Conservation (phyloP, 2,797 vertebrate genomes). For the Gymnoscopelus braueri region DNA sequence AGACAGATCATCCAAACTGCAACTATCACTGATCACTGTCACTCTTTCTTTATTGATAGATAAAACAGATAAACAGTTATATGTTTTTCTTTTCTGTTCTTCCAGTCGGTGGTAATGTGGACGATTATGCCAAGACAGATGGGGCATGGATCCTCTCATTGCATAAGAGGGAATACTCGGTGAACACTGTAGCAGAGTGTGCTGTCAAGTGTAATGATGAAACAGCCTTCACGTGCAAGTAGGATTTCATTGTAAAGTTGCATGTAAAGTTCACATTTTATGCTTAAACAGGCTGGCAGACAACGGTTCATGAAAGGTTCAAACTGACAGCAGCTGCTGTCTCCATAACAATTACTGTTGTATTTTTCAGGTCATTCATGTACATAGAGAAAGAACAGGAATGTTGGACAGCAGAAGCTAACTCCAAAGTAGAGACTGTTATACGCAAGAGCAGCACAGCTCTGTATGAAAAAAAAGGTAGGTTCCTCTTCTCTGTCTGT, state of each 20-base stretch:
- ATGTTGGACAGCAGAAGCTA: conserved; percentile 83
- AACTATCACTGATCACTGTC: not conserved
- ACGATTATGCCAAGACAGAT: conserved; percentile 75
- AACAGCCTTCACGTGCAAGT: conserved; percentile 77
- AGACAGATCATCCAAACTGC: too few species aligned
- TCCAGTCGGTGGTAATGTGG: conserved; percentile 62
- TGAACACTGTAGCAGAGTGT: conserved; percentile 58
- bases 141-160: conserved; percentile 77
- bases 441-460: conserved; percentile 79
- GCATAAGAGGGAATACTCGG: conserved; percentile 49
- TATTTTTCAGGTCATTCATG: conserved; percentile 84
- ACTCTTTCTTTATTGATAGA: not conserved
- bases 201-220: conserved; percentile 73
- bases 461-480: conserved; percentile 90
- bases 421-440: conserved; percentile 83
- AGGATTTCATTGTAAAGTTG: not conserved
- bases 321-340: not conserved
- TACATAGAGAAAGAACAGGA: conserved; percentile 89
- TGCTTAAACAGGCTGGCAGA: not conserved
- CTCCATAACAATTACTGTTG: not conserved
- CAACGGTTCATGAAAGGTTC: not conserved
- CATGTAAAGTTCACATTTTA: conserved; percentile 11
- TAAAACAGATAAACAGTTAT: not conserved
- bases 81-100: conserved; percentile 2
- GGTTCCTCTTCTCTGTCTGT: conserved; percentile 34